A percentile compares a stretch with the other conserved stretches of the same genome.
phyloP scores from a whole-genome alignment of 2,113 vertebrate species.

The Oncorhynchus nerka region DNA sequence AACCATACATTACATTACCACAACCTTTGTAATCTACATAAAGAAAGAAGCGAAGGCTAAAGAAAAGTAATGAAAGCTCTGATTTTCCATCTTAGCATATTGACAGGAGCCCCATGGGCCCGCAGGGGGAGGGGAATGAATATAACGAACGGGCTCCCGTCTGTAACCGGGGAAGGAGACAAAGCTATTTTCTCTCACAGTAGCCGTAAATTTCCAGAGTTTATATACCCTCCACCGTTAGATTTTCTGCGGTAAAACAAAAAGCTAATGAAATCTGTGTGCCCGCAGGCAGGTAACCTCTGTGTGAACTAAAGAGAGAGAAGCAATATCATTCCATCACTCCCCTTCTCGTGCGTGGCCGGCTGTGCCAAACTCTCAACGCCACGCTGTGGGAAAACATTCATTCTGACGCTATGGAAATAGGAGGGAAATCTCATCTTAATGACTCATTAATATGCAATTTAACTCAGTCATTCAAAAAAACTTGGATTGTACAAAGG shows the following conservation, averaged over 20 bases:
- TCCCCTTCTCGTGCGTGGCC: constrained; percentile 56
- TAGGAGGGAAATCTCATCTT: constrained; percentile 68
- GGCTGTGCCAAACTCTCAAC: constrained; percentile 33
- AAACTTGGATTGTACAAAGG: constrained; percentile 23
- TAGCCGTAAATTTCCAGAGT: constrained; percentile 65
- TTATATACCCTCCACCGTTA: constrained; percentile 67
- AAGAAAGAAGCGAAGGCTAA: constrained; percentile 10
- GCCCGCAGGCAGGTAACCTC: constrained; percentile 80
- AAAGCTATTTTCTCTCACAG: constrained; percentile 65
- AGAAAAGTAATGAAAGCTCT: constrained; percentile 12
- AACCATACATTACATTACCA: too few species aligned
- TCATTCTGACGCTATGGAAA: constrained; percentile 67
- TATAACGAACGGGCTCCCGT: constrained; percentile 45
- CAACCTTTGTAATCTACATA: not conserved
- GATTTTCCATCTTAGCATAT: not conserved
- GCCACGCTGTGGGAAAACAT: constrained; percentile 58
- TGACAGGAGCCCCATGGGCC: not conserved
- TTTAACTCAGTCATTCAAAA: constrained; percentile 34
- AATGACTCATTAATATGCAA: constrained; percentile 64
- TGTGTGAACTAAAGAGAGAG: constrained; percentile 79
- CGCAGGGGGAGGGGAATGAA: constrained; percentile 41
- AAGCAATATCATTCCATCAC: constrained; percentile 85
- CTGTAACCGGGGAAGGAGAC: constrained; percentile 46
- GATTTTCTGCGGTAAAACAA: constrained; percentile 76
- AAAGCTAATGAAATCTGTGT: constrained; percentile 83